These are phyloP conservation scores for Diplolepis rosae DNA, from an alignment of 2,888 invertebrate species.

Conservation along the genomic window DNA sequence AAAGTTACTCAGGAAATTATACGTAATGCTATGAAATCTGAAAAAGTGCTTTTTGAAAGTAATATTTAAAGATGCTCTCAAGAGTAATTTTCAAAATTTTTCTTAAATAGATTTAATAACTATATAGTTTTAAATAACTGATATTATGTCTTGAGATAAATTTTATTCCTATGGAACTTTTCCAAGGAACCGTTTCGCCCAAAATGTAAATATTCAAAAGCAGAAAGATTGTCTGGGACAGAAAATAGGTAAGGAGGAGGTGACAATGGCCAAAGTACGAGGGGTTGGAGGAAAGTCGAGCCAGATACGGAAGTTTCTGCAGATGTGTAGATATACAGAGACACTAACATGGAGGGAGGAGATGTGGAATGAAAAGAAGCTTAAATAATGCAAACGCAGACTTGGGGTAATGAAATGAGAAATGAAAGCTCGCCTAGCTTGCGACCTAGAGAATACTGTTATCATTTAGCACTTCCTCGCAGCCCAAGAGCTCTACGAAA, in stretches of 20 bases:
- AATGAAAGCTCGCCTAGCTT: slow-evolving; percentile 29
- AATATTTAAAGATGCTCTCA: too few species aligned
- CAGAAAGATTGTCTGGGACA: not conserved
- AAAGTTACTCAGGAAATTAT: not conserved
- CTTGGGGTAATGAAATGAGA: slow-evolving; percentile 27
- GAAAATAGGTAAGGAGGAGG: not conserved
- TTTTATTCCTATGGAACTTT: too few species aligned
- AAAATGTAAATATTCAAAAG: slow-evolving; percentile 4
- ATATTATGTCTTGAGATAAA: too few species aligned
- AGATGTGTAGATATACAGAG: not conserved
- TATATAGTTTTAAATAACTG: too few species aligned
- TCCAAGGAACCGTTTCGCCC: too few species aligned
- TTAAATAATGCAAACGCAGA: slow-evolving; percentile 30
- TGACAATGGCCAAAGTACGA: slow-evolving; percentile 2
- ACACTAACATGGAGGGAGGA: not conserved
- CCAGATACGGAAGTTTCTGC: not conserved
- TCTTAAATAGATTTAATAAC: too few species aligned
- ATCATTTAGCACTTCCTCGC: slow-evolving; percentile 18
- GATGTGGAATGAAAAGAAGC: slow-evolving; percentile 26
- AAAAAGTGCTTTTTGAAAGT: too few species aligned
- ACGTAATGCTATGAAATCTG: too few species aligned
- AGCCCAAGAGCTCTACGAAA: not conserved
- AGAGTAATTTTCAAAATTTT: too few species aligned
- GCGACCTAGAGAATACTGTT: slow-evolving; percentile 16
- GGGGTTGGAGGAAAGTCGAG: not conserved